Conservation (phyloP, 2,888 invertebrate species). For the Lasioglossum villosulum region DNA sequence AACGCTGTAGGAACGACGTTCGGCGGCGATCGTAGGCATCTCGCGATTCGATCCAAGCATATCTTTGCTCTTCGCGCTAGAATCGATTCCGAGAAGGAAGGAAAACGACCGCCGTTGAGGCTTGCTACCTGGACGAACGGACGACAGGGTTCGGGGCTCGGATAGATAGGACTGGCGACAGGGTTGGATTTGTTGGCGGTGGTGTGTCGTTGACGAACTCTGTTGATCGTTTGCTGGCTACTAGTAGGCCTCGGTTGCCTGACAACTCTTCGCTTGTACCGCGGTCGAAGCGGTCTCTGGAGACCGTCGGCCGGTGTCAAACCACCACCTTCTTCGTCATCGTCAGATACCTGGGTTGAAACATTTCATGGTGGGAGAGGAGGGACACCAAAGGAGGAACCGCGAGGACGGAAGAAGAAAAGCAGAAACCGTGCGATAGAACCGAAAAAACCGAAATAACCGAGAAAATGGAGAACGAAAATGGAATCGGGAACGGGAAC, state of each 20-base stretch:
- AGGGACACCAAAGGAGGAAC: neutral
- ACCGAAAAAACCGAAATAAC: neutral
- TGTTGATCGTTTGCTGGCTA: conserved; percentile 66
- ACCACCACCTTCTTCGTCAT: conserved; percentile 83
- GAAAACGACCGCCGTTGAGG: neutral
- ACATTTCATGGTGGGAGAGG: neutral
- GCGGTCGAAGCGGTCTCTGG: conserved; percentile 84
- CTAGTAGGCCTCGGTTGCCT: conserved; percentile 73
- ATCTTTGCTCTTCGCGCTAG: neutral
- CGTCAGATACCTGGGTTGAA: conserved; percentile 73
- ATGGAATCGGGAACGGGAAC: neutral
- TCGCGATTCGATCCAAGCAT: neutral
- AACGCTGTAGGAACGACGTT: neutral
- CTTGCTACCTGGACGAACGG: conserved; percentile 55
- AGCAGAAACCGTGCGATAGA: neutral
- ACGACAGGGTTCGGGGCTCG: conserved; percentile 49
- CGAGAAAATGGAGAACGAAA: neutral
- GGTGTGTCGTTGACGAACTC: conserved; percentile 63
- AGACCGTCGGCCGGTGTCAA: conserved; percentile 77
- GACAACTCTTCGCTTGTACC: conserved; percentile 84
- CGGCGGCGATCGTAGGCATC: neutral
- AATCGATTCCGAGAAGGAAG: neutral
- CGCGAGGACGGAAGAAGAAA: neutral
- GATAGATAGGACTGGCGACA: conserved; percentile 38
- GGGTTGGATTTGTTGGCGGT: conserved; percentile 56